These are phyloP conservation scores for Melikaiella ostensackeni DNA, from an alignment of 2,888 invertebrate genomes.

Conservation along the genomic window DNA sequence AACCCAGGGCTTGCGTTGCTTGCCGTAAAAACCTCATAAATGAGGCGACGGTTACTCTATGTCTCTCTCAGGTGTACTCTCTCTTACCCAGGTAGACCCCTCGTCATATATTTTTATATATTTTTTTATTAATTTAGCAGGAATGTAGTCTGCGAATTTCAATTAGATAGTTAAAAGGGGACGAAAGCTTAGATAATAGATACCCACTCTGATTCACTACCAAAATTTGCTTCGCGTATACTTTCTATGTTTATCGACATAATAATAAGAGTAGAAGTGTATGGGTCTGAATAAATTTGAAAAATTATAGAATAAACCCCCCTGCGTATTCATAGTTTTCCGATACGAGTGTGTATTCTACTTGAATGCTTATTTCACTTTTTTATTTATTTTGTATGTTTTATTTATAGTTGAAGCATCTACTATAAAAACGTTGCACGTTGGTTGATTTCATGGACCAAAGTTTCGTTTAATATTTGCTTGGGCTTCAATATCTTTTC, in stretches of 20 bases:
- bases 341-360: background rate
- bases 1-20: conserved; percentile 41
- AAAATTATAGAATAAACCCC: background rate
- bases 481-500: background rate
- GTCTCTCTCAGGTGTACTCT: conserved; percentile 34
- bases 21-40: conserved; percentile 47
- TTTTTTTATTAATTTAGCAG: conserved; percentile 15
- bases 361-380: background rate
- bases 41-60: conserved; percentile 41
- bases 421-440: background rate
- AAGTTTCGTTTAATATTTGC: background rate
- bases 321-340: background rate
- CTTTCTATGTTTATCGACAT: conserved; percentile 7
- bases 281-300: background rate
- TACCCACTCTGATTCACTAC: conserved; percentile 12
- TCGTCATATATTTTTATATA: no score
- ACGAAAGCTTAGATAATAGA: conserved; percentile 10
- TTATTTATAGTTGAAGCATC: background rate
- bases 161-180: conserved; percentile 13
- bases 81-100: conserved; percentile 43
- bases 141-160: conserved; percentile 13
- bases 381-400: background rate
- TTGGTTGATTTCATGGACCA: background rate
- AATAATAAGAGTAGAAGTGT: background rate
- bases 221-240: background rate